These are phyloP conservation scores for Patella vulgata DNA, from an alignment of 1,140 invertebrate genomes.

Conservation along the genomic window DNA sequence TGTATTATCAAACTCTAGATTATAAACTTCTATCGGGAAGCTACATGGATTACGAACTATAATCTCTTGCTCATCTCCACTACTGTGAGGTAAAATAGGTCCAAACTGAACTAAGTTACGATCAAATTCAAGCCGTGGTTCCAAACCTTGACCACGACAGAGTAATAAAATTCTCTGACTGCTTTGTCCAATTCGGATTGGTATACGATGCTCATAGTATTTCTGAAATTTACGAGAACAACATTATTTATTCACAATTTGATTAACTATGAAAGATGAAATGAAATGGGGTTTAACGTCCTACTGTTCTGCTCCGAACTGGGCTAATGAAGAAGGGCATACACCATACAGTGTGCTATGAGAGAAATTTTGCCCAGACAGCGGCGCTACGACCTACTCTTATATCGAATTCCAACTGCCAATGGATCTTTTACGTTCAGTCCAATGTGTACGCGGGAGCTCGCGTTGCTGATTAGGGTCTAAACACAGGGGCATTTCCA, in stretches of 20 bases:
- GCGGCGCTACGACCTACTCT: too few species aligned
- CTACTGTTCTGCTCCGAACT: too few species aligned
- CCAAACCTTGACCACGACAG: conserved; percentile 63
- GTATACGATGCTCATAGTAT: conserved; percentile 63
- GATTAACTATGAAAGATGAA: too few species aligned
- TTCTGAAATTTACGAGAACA: conserved; percentile 58
- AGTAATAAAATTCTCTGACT: conserved; percentile 63
- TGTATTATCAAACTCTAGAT: conserved; percentile 63
- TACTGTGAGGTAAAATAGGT: conserved; percentile 65
- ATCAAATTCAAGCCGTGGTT: conserved; percentile 62
- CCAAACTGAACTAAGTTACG: conserved; percentile 64
- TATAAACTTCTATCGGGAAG: conserved; percentile 67
- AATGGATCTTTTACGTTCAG: too few species aligned
- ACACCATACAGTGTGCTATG: too few species aligned
- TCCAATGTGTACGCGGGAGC: too few species aligned
- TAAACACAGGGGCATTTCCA: too few species aligned
- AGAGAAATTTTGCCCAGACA: too few species aligned
- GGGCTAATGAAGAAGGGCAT: too few species aligned
- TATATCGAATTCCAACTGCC: too few species aligned
- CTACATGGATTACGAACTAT: conserved; percentile 63
- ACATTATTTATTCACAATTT: neutral
- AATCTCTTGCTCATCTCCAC: conserved; percentile 64
- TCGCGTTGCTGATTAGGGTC: too few species aligned
- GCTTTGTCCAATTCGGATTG: conserved; percentile 64
- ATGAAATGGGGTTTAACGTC: too few species aligned